Evolutionary conservation across 2,113 vertebrate species (phyloP).

Genomic region (Chascanopsetta lugubris): DNA sequence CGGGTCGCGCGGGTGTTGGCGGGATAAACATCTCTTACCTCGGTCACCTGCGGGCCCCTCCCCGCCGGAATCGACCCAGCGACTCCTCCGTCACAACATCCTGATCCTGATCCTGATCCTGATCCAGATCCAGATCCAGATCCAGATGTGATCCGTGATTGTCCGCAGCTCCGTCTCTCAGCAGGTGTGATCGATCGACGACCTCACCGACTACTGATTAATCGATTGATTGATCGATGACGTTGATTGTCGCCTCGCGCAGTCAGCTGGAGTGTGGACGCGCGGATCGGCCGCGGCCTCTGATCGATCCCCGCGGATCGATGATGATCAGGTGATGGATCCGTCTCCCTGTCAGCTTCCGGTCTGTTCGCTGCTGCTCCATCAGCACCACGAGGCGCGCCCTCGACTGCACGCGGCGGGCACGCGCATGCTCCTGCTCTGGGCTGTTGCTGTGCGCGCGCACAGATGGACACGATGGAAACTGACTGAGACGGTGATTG

Average conservation of each 20-base stretch:
- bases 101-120: neutral
- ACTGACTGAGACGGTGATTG: neutral
- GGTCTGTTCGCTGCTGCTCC: slow-evolving; percentile 14
- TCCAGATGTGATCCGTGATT: neutral
- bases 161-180: neutral
- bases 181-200: slow-evolving; percentile 31
- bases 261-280: slow-evolving; percentile 4
- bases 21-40: neutral
- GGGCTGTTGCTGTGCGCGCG: neutral
- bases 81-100: slow-evolving; percentile 17
- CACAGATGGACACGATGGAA: neutral
- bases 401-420: slow-evolving; percentile 15
- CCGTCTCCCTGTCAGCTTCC: slow-evolving; percentile 24
- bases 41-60: neutral
- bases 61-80: neutral
- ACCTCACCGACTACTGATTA: neutral
- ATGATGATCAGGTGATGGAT: slow-evolving; percentile 11
- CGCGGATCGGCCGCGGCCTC: neutral
- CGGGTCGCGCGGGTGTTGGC: neutral
- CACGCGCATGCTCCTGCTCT: slow-evolving; percentile 5
- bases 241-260: slow-evolving; percentile 12
- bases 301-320: slow-evolving; percentile 44
- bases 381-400: slow-evolving; percentile 57
- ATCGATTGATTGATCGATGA: slow-evolving; percentile 2
- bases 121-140: neutral